Percentiles rank a stretch among this genome's conserved stretches.
phyloP scores from a whole-genome alignment of 2,888 invertebrate species.

The Xanthorhoe spadicearia region DNA sequence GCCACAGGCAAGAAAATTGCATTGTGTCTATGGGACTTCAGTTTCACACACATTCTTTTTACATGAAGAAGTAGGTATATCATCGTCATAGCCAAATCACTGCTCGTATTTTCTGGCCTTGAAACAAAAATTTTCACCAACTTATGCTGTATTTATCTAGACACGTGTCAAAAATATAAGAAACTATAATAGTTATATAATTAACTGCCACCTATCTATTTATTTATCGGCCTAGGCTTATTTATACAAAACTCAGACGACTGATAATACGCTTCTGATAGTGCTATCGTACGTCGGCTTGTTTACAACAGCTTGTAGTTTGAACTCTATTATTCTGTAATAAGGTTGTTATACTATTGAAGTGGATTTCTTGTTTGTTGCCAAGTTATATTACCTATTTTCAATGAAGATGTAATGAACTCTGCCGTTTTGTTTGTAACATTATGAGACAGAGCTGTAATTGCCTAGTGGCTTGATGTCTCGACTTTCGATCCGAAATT shows the following conservation, averaged over 20 bases:
- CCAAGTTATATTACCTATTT: constrained; percentile 3
- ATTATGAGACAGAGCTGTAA: no score
- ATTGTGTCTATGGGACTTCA: no score
- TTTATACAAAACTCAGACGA: constrained; percentile 39
- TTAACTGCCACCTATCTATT: not conserved
- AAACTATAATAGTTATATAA: not conserved
- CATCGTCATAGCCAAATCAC: not conserved
- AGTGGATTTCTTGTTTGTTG: not conserved
- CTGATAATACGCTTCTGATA: constrained; percentile 40
- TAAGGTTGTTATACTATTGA: not conserved
- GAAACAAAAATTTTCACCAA: not conserved
- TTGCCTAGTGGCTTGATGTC: no score
- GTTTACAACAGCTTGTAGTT: constrained; percentile 19
- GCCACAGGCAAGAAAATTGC: no score
- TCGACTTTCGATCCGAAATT: no score
- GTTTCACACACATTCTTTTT: no score
- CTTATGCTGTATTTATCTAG: constrained; percentile 4
- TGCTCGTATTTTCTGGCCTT: not conserved
- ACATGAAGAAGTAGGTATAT: no score
- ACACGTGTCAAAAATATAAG: constrained; percentile 15
- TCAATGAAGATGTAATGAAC: constrained; percentile 3
- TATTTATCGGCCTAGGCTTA: constrained; percentile 40
- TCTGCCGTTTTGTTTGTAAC: not conserved
- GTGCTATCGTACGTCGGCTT: constrained; percentile 41
- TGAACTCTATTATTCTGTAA: constrained; percentile 9